Evolutionary conservation across 1,140 invertebrate genomes (phyloP), one percentile per base, ranked within the genome.

Genomic region (Ruditapes philippinarum): DNA sequence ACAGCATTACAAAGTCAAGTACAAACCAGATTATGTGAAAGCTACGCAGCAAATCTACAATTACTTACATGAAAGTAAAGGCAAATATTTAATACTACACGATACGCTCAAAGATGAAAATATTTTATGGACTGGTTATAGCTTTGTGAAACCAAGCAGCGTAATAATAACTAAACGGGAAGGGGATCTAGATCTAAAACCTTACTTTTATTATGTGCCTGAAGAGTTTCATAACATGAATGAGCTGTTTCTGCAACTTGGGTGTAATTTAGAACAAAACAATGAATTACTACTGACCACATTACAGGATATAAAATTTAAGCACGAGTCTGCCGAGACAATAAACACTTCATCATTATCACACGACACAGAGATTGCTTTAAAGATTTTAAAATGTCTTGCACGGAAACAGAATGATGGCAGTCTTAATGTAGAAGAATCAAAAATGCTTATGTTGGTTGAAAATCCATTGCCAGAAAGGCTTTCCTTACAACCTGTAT

Each of bases 1-100:
- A 1, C 12, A 73, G 28, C 4, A 62, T 73, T 84, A 70, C 28
- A 51, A 54, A 22, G 40, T 33, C 12, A 22, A 74, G 0, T 38
- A 45, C 62, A 84, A 84, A 45, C 25, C 81, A 70, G 81, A 84
- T 42, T 54, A 45, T 31, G 49, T 68, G 28, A 38, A 22, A 36
- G 33, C 42, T 22, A 33, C 68, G 31, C 51, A 84, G 31, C 25
- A 14, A 31, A 84, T 84, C 4, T 84, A 84, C 31, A 57, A 70
- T 31, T 38, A 33, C 22, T 11, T 84, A 38, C 62, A 42, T 65
- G 36, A 81, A 22, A 22, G 0, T 14, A 49, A 12, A 51, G 4
- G 33, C 33, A 14, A 73, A 12, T 36, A 38, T 38, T 38, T 17
- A 17, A n/a, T 25, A 12, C 2, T 73, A 0, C 1, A 25, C 1